These are phyloP conservation scores for Orthonychiurus folsomi DNA, from an alignment of 2,888 invertebrate species.

Conservation along the genomic window DNA sequence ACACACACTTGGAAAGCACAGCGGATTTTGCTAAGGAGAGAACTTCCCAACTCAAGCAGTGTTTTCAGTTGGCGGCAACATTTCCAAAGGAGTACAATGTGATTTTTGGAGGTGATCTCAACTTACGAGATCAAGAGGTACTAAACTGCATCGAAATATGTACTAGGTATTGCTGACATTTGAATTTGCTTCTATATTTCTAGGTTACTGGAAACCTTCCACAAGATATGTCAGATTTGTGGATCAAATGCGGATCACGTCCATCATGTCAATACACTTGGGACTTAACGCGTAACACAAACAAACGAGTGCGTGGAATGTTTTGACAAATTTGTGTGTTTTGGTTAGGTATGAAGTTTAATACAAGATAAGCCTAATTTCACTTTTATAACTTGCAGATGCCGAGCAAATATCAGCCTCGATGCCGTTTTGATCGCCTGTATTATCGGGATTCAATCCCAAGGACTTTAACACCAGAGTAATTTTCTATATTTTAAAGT, in stretches of 20 bases:
- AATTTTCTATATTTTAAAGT: constrained; percentile 24
- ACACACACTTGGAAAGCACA: constrained; percentile 54
- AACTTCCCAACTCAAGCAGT: constrained; percentile 45
- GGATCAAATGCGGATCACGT: constrained; percentile 50
- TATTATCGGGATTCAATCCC: constrained; percentile 44
- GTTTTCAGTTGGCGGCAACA: constrained; percentile 41
- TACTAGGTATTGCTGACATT: neutral
- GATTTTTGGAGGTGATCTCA: constrained; percentile 54
- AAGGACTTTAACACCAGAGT: constrained; percentile 43
- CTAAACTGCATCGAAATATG: neutral
- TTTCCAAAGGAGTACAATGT: constrained; percentile 43
- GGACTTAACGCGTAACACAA: constrained; percentile 52
- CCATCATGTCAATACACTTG: constrained; percentile 51
- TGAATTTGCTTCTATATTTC: neutral
- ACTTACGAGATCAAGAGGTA: constrained; percentile 53
- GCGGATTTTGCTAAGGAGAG: constrained; percentile 46
- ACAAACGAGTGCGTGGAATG: constrained; percentile 44
- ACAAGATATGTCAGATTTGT: constrained; percentile 47
- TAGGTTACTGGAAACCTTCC: constrained; percentile 45
- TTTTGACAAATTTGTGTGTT: constrained; percentile 8
- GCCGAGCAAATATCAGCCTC: constrained; percentile 44
- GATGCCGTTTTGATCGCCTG: constrained; percentile 51
- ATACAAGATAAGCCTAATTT: neutral
- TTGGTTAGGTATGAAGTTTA: no score
- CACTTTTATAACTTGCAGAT: constrained; percentile 32